Evolutionary conservation across 2,113 vertebrate species (phyloP).

Genomic region (Lethenteron camtschaticum): DNA sequence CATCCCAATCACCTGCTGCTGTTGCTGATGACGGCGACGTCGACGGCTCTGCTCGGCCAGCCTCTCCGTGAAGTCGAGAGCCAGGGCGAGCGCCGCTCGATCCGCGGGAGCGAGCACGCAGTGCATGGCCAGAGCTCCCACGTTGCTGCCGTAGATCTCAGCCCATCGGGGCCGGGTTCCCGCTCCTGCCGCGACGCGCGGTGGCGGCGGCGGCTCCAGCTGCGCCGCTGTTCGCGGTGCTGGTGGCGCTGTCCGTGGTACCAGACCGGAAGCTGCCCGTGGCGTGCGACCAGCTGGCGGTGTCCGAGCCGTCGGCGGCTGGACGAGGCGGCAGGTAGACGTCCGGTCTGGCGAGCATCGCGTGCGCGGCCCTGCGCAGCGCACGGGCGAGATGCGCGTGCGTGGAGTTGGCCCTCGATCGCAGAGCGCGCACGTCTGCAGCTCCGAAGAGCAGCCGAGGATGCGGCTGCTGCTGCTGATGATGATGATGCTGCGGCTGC

Average conservation of each 20-base stretch:
- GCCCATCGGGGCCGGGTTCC: neutral
- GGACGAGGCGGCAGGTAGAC: neutral
- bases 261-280: too few species aligned
- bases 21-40: too few species aligned
- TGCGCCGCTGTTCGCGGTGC: too few species aligned
- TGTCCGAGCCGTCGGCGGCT: neutral
- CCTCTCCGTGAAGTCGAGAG: conserved; percentile 3
- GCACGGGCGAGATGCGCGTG: neutral
- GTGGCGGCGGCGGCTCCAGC: too few species aligned
- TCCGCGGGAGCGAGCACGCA: neutral
- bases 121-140: neutral
- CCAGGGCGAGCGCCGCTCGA: neutral
- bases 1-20: too few species aligned
- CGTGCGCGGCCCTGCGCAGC: neutral
- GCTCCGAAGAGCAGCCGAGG: neutral
- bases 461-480: neutral
- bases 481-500: too few species aligned
- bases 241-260: too few species aligned
- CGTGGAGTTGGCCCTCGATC: neutral
- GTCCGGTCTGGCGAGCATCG: conserved; percentile 2
- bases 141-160: conserved; percentile 2
- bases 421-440: neutral
- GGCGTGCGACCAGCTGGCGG: neutral
- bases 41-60: neutral
- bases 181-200: too few species aligned